These are phyloP conservation scores for Nebria salina DNA, from an alignment of 2,888 invertebrate genomes.

Conservation along the genomic window DNA sequence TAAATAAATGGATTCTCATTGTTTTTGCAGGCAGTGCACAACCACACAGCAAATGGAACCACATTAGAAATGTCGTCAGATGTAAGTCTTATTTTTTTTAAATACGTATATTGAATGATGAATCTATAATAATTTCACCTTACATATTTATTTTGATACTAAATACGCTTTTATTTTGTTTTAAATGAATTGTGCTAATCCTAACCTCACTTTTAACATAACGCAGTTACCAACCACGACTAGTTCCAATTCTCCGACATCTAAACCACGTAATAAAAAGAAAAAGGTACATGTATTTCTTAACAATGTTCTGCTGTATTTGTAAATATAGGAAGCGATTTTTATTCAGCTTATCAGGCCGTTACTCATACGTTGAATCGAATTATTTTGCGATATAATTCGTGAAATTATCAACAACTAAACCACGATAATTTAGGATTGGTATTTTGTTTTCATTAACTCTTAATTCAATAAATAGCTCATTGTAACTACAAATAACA, in stretches of 20 bases:
- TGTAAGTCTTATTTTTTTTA: constrained; percentile 15
- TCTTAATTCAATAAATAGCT: too few species aligned
- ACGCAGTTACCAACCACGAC: constrained; percentile 41
- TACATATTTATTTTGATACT: neutral
- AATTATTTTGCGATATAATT: too few species aligned
- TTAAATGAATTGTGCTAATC: neutral
- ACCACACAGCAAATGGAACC: constrained; percentile 42
- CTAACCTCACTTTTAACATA: constrained; percentile 6
- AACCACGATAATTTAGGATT: too few species aligned
- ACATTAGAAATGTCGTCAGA: constrained; percentile 26
- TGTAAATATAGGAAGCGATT: too few species aligned
- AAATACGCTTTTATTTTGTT: neutral
- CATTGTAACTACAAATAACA: too few species aligned
- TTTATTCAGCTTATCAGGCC: too few species aligned
- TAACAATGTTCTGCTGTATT: constrained; percentile 4
- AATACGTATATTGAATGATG: neutral
- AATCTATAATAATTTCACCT: neutral
- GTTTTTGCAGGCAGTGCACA: constrained; percentile 23
- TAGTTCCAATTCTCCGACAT: constrained; percentile 36
- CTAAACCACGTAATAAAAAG: constrained; percentile 41
- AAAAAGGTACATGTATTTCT: constrained; percentile 37
- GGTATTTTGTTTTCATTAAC: too few species aligned
- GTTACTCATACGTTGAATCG: too few species aligned
- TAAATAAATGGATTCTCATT: constrained; percentile 13
- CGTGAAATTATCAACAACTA: too few species aligned